Conservation (phyloP, 2,113 vertebrate genomes). For the Notarius lentiginosus region DNA sequence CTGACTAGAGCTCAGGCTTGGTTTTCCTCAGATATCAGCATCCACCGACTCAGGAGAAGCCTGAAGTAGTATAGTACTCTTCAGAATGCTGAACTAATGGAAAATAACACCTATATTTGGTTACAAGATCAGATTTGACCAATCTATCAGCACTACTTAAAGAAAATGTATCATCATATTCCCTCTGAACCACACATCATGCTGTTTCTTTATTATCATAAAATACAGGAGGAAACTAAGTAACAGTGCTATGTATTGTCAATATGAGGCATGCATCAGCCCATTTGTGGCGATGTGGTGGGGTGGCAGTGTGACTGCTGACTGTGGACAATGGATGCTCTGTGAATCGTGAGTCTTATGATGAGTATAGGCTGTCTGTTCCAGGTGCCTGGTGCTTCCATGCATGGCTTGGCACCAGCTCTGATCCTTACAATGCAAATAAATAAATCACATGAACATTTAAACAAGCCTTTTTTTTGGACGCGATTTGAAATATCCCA, state of each 20-base stretch:
- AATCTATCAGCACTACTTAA: neutral
- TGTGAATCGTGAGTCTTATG: constrained; percentile 49
- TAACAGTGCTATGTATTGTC: constrained; percentile 12
- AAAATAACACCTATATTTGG: neutral
- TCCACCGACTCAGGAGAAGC: constrained; percentile 9
- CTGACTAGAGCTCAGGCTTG: constrained; percentile 40
- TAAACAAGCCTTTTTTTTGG: neutral
- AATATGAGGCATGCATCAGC: constrained; percentile 15
- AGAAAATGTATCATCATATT: neutral
- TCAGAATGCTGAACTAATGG: constrained; percentile 11
- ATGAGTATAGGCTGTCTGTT: constrained; percentile 42
- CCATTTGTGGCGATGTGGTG: constrained; percentile 24
- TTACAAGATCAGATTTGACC: neutral
- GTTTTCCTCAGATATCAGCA: constrained; percentile 40
- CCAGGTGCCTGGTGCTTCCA: constrained; percentile 44
- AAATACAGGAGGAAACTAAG: neutral
- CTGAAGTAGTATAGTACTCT: neutral
- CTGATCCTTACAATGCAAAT: constrained; percentile 39
- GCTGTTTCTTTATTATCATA: neutral
- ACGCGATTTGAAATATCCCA: neutral
- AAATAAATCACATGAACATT: constrained; percentile 16
- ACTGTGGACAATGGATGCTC: constrained; percentile 50
- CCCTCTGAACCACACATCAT: neutral
- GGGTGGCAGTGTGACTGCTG: constrained; percentile 20
- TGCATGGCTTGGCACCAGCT: constrained; percentile 36